These are phyloP conservation scores for Dexiosoma caninum DNA, from an alignment of 2,888 invertebrate species.

Conservation along the genomic window DNA sequence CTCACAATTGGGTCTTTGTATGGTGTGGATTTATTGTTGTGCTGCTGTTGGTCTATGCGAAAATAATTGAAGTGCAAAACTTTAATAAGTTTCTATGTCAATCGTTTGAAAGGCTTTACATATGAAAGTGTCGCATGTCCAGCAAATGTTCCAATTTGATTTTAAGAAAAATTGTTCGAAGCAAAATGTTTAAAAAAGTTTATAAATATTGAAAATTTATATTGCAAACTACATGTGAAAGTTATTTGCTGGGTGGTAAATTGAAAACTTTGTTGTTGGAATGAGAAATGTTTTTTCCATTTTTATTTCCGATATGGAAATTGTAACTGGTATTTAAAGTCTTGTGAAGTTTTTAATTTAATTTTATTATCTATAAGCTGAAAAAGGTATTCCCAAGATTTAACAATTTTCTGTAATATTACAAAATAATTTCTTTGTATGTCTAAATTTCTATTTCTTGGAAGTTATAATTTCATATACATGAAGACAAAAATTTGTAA, in stretches of 20 bases:
- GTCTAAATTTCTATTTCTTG: background rate
- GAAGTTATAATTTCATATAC: too few species aligned
- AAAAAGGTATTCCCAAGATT: slow-evolving; percentile 17
- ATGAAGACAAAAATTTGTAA: too few species aligned
- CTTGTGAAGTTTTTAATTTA: slow-evolving; percentile 18
- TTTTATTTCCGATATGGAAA: slow-evolving; percentile 45
- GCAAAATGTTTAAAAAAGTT: background rate
- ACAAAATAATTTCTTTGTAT: background rate
- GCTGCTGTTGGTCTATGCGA: slow-evolving; percentile 40
- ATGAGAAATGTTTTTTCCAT: slow-evolving; percentile 18
- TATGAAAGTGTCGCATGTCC: background rate
- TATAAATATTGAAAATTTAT: too few species aligned
- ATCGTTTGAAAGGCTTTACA: slow-evolving; percentile 17
- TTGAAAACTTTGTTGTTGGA: slow-evolving; percentile 1
- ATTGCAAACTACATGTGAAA: too few species aligned
- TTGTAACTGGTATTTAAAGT: slow-evolving; percentile 1
- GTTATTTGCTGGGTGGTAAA: background rate
- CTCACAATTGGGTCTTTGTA: slow-evolving; percentile 20
- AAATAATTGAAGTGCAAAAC: slow-evolving; percentile 54
- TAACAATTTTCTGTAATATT: background rate
- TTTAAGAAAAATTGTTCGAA: background rate
- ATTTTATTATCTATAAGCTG: slow-evolving; percentile 24
- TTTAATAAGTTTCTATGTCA: slow-evolving; percentile 60
- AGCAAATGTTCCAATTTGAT: background rate
- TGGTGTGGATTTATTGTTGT: background rate